Percentiles rank a stretch among this genome's conserved stretches.
These are phyloP conservation scores for Sycophila texana DNA, from an alignment of 2,888 invertebrate species.

Conservation along the genomic window DNA sequence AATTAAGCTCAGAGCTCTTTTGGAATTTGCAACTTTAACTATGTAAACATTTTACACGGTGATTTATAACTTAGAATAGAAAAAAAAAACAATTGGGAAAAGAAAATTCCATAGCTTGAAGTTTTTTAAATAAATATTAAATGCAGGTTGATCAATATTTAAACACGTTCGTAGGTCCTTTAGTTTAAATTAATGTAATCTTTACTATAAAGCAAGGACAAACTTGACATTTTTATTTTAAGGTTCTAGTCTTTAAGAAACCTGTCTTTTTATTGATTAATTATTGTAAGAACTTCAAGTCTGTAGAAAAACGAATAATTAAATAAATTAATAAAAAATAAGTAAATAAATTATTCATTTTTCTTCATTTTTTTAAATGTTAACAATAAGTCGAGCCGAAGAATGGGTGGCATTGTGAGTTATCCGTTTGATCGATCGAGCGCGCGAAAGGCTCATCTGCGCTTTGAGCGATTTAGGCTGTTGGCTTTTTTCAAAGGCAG, in stretches of 20 bases:
- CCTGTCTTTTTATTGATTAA: background rate
- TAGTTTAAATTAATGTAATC: no score
- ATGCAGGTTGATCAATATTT: no score
- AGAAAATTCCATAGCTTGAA: background rate
- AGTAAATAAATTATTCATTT: no score
- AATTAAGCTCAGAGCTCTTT: background rate
- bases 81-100: background rate
- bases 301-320: background rate
- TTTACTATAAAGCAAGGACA: no score
- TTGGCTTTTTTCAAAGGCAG: constrained; percentile 26
- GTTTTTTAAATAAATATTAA: background rate
- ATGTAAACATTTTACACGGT: background rate
- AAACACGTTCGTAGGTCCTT: no score
- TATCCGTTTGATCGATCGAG: constrained; percentile 45
- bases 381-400: constrained; percentile 21
- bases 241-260: background rate
- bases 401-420: constrained; percentile 19
- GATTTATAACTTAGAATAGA: background rate
- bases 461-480: constrained; percentile 46
- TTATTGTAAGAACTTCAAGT: no score
- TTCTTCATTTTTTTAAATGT: no score
- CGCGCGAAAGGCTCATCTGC: constrained; percentile 35
- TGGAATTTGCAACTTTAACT: background rate
- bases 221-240: background rate
- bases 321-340: no score